Conservation (phyloP, 2,113 vertebrate species). For the Prunella fulvescens region DNA sequence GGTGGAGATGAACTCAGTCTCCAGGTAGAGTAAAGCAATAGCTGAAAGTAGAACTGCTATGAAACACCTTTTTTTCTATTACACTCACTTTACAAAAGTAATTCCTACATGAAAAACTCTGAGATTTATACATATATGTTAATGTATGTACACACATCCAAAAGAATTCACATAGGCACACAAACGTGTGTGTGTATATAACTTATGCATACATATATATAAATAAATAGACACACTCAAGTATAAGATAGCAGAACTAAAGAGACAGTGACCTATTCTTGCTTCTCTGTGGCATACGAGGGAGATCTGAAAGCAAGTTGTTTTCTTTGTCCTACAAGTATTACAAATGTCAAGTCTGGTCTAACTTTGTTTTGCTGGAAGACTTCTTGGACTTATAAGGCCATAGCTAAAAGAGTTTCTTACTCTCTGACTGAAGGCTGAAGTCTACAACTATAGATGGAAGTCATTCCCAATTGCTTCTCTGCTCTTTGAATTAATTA, state of each 20-base stretch:
- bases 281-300: neutral
- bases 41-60: neutral
- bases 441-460: neutral
- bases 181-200: accelerated
- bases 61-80: neutral
- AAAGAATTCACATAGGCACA: neutral
- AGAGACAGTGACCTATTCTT: neutral
- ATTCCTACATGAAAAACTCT: neutral
- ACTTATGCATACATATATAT: neutral
- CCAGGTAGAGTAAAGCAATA: neutral
- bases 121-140: neutral
- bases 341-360: neutral
- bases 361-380: neutral
- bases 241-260: neutral
- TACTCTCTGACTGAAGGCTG: neutral
- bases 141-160: neutral
- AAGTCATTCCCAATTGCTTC: neutral
- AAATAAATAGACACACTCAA: neutral
- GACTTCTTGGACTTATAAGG: neutral
- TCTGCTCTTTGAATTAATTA: neutral
- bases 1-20: neutral
- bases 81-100: neutral
- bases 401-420: neutral
- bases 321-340: neutral
- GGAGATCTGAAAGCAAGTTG: neutral